Evolutionary conservation across 2,888 invertebrate genomes (phyloP), one percentile per base, ranked within the genome.

Genomic region (Strigamia crassipes): DNA sequence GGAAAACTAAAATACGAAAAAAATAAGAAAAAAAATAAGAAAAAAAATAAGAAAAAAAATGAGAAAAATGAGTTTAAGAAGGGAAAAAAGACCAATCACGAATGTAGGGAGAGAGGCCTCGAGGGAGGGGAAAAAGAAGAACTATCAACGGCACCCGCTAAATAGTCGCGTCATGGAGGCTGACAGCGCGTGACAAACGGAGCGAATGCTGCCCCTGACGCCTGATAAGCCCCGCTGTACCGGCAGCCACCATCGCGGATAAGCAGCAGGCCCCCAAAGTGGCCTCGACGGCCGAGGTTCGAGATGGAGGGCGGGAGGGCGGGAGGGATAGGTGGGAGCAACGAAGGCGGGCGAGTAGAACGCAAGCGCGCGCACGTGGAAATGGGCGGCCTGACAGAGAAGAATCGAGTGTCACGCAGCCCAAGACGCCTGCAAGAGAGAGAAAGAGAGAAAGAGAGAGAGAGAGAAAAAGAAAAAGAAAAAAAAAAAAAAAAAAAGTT

Each of bases 161-260:
- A 66, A 66, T 66, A 66, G 66, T 66, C 66, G 66, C 66, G 66
- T 66, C 66, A 66, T 66, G 66, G 66, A 66, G 66, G 66, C 66
- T 66, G 66, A 66, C 66, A 66, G 66, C 66, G 66, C 66, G 66
- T 66, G 66, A 66, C 66, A 66, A 66, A 66, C 66, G 66, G 66
- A 66, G 66, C 66, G 66, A 66, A 66, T 31, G 66, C 66, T 66
- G 66, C 66, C 66, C 66, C 66, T 66, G 66, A 66, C 66, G 66
- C 66, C 66, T 66, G 66, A 66, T 66, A 66, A 66, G 66, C 66
- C 66, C 27, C 66, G 66, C 66, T 66, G 66, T 66, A 66, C 66
- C 27, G 66, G 27, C 66, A 66, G 66, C 66, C 66, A 66, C 27
- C 66, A 66, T 34, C 66, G 27, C 66, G 66, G 66, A 66, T 66